phyloP scores from a whole-genome alignment of 2,797 vertebrate genomes.

The Helarctos malayanus region DNA sequence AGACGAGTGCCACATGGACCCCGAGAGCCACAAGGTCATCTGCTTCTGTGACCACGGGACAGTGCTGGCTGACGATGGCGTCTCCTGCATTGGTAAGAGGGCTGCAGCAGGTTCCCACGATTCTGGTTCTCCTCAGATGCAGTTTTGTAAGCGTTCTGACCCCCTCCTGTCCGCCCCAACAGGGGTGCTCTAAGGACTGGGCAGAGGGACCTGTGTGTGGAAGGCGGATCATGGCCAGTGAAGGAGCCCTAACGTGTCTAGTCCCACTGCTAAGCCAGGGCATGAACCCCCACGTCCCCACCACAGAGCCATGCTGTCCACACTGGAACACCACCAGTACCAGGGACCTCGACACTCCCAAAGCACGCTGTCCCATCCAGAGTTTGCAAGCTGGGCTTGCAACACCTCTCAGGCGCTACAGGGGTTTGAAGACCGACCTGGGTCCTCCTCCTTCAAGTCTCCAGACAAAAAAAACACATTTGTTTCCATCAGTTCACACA shows the following conservation, averaged over 20 bases:
- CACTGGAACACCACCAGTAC: not conserved
- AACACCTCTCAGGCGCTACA: not conserved
- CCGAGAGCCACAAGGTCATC: conserved; percentile 90
- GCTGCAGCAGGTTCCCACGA: not conserved
- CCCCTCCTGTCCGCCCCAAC: not conserved
- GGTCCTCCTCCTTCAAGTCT: not conserved
- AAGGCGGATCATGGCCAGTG: not conserved
- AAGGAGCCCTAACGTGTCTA: not conserved
- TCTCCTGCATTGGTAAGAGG: conserved; percentile 94
- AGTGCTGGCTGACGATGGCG: conserved; percentile 91
- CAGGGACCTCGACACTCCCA: not conserved
- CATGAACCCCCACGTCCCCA: not conserved
- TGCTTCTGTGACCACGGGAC: conserved; percentile 96
- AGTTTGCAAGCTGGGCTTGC: not conserved
- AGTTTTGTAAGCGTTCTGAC: not conserved
- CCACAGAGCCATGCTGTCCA: too few relatives aligned
- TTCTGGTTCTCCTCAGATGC: not conserved
- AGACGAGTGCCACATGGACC: conserved; percentile 93
- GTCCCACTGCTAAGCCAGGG: not conserved
- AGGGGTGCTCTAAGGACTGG: accelerated
- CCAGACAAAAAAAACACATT: not conserved
- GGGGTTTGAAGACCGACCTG: too few relatives aligned
- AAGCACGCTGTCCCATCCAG: accelerated
- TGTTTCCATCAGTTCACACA: not conserved
- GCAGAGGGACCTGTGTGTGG: not conserved